Base-by-base conservation (phyloP, 2,113 vertebrate genomes). In the Phyllostomus discolor region DNA sequence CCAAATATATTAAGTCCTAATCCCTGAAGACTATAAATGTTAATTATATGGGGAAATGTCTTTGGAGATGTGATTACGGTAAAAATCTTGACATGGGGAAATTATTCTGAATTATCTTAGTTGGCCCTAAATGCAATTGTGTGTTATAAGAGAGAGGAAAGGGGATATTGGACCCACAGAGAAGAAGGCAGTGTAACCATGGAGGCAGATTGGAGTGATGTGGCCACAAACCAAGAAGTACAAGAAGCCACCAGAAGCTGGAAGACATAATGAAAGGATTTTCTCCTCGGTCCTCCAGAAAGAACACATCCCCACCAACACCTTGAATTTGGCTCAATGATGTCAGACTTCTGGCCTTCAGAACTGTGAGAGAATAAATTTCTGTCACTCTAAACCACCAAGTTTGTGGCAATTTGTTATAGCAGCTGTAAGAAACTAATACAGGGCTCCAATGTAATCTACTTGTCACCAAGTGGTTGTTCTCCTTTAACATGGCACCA, bases 261-360 rank as follows among this genome's bases (percentile, higher is more conserved):
- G 48, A 72, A 46, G 6, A 91, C 6, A 57, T 8, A 87, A 88
- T 26, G 31, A 83, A 94, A 92, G 10, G 9, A 66, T 48, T 70
- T 69, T 69, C 10, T 22, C 2, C 35, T 64, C 62, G 50, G 85
- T 2, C 1, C 43, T 93, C 22, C 1, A 10, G 72, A 35, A 33
- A 5, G 7, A 80, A 12, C 28, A 41, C 10, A 11, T 35, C 14
- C n/a, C 19, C 78, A 6, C 28, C 33, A 28, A 69, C 22, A 81
- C 28, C 1, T 26, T 91, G n/a, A 76, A 86, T 86, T 95, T 95
- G 54, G 17, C 31, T 82, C n/a, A 59, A 0, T 59, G 38, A 92
- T 95, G 82, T 95, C 59, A 82, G 64, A 95, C n/a, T 54, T 92
- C 16, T 50, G 50, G 43, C 41, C 33, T 87, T 80, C 19, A 94